phyloP scores from a whole-genome alignment of 2,113 vertebrate species.

The Chinchilla lanigera region DNA sequence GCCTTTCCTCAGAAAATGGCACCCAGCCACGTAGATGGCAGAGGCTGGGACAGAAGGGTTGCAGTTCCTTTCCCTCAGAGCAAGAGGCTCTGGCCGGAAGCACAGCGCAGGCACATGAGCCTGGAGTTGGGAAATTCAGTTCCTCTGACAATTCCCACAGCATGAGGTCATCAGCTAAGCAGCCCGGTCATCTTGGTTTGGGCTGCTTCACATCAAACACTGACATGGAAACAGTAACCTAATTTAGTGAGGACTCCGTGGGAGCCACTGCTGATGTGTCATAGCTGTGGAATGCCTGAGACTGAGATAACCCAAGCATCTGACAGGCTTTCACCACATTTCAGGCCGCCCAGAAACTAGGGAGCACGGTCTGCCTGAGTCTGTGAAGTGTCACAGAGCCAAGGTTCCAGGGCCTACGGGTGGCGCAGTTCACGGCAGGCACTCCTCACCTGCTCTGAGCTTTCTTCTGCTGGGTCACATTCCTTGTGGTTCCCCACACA shows the following conservation, averaged over 20 bases:
- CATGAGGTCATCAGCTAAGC: constrained; percentile 41
- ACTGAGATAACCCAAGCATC: constrained; percentile 10
- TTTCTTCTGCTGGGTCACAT: too few species aligned
- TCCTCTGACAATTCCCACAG: not conserved
- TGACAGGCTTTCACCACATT: not conserved
- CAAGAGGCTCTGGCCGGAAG: not conserved
- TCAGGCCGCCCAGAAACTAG: not conserved
- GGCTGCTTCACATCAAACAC: constrained; percentile 19
- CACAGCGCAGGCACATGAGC: not conserved
- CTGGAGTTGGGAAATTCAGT: not conserved
- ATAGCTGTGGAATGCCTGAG: constrained; percentile 22
- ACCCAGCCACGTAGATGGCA: not conserved
- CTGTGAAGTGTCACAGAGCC: not conserved
- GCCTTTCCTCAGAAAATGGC: not conserved
- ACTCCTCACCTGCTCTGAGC: rapidly evolving
- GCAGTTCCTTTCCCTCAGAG: not conserved
- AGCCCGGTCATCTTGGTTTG: not conserved
- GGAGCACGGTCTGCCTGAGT: not conserved
- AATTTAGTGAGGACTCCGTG: not conserved
- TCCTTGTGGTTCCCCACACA: not conserved
- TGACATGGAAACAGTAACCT: constrained; percentile 26
- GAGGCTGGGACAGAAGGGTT: not conserved
- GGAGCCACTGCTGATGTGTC: constrained; percentile 13
- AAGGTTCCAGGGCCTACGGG: rapidly evolving
- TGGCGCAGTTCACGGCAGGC: rapidly evolving